Base-by-base conservation (phyloP, 2,797 vertebrate species). In the Vireo griseus region DNA sequence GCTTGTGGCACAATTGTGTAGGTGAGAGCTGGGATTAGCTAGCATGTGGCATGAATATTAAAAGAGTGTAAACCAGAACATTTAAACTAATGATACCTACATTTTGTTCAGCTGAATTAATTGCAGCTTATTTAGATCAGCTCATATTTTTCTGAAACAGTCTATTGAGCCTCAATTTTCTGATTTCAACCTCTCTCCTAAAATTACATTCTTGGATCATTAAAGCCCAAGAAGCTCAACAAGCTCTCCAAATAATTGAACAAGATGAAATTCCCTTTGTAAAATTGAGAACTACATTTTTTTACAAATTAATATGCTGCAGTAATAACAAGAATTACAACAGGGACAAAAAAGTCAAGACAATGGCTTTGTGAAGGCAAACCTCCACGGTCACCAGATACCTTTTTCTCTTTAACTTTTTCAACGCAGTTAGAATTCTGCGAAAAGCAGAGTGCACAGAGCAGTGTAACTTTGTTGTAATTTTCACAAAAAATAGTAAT, bases 111-210 rank as follows among this genome's bases (percentile, higher is more conserved):
- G 20, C 6, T 65, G 42, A 90, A 74, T 68, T 83, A 57, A 66
- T 45, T 52, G 21, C 47, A 28, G 6, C 4, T 65, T 71, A 24
- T 86, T 86, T 22, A 40, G 11, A 82, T 79, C 14, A 66, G 16
- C 28, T 79, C 33, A 45, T 9, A 5, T 29, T 79, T 86, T 77
- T 87, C 72, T 42, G 21, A 86, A 90, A 80, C 31, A 39, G 35
- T 72, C 48, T 17, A 58, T 37, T 81, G 62, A 92, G 28, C 10
- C 90, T 39, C 67, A 74, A 78, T 96, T 78, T 93, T 92, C 66
- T 75, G 57, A 75, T 81, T 85, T 92, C 39, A 54, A 4, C 35
- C 9, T 69, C 40, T 81, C 22, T 75, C 20, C 12, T 90, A 73
- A 88, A 95, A 85, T 85, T 69, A 26, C 18, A 37, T 75, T 78